A percentile compares a stretch with the other conserved stretches of the same genome.
These are phyloP conservation scores for Kuschelorhynchus macadamiae DNA, from an alignment of 2,888 invertebrate species.

Conservation along the genomic window DNA sequence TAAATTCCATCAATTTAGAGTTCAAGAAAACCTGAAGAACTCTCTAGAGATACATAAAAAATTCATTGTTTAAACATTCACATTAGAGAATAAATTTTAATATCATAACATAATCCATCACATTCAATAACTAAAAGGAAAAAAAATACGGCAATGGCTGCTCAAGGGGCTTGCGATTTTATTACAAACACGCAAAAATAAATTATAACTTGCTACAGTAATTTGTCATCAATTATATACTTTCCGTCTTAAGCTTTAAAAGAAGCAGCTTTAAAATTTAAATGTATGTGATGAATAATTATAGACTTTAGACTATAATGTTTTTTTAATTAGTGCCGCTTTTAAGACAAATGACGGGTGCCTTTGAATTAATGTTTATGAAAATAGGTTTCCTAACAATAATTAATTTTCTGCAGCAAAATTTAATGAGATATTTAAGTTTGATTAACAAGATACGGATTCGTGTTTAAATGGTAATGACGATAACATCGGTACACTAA, in stretches of 20 bases:
- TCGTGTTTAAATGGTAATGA: constrained; percentile 25
- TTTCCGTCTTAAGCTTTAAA: constrained; percentile 5
- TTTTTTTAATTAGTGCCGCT: constrained; percentile 35
- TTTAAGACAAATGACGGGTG: constrained; percentile 38
- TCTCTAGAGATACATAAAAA: too few relatives aligned
- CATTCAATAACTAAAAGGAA: not conserved
- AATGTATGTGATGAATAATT: constrained; percentile 35
- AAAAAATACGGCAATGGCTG: not conserved
- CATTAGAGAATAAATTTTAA: too few relatives aligned
- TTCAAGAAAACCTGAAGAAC: too few relatives aligned
- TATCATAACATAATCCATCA: too few relatives aligned
- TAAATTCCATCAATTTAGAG: too few relatives aligned
- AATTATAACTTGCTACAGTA: constrained; percentile 17
- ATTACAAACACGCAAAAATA: constrained; percentile 2
- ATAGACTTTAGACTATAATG: constrained; percentile 26
- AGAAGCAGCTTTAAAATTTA: constrained; percentile 12
- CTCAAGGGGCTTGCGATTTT: not conserved
- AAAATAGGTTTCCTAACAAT: constrained; percentile 37
- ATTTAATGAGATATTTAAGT: constrained; percentile 40
- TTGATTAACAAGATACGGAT: constrained; percentile 34
- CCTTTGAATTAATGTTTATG: constrained; percentile 40
- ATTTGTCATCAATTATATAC: constrained; percentile 19
- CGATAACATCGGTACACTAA: constrained; percentile 31
- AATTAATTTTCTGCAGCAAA: constrained; percentile 41
- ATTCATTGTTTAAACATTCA: too few relatives aligned